Conservation (phyloP, 1,140 invertebrate species). For the Drosophila pandora region DNA sequence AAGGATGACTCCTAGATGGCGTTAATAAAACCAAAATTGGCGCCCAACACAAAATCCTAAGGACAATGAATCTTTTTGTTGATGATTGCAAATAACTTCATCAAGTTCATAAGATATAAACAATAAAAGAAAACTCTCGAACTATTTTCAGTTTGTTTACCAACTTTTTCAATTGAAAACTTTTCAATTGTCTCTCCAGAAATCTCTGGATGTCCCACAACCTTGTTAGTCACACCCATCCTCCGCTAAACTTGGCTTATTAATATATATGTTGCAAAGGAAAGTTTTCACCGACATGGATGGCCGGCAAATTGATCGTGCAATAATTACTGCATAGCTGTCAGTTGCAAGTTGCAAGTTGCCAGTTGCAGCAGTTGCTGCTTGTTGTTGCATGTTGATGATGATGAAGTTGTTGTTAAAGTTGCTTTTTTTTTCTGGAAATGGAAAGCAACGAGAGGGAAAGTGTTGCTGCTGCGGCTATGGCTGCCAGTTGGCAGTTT, state of each 20-base stretch:
- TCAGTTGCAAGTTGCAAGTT: slow-evolving; percentile 45
- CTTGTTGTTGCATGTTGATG: slow-evolving; percentile 5
- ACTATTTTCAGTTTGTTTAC: background rate
- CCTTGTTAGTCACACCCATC: slow-evolving; percentile 31
- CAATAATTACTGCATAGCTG: slow-evolving; percentile 82
- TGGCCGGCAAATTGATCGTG: slow-evolving; percentile 79
- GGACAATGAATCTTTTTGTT: too few relatives aligned
- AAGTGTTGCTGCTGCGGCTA: slow-evolving; percentile 45
- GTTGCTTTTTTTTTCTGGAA: slow-evolving; percentile 20
- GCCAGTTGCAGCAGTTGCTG: slow-evolving; percentile 32
- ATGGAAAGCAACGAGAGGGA: slow-evolving; percentile 41
- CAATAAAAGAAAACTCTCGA: background rate
- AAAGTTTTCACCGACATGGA: slow-evolving; percentile 77
- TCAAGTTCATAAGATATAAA: background rate
- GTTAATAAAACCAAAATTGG: too few relatives aligned
- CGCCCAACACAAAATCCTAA: too few relatives aligned
- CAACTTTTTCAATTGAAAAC: slow-evolving; percentile 14
- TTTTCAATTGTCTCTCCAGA: background rate
- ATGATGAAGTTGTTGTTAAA: slow-evolving; percentile 14
- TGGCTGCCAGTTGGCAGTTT: slow-evolving; percentile 71
- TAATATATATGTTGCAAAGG: slow-evolving; percentile 55
- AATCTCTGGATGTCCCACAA: slow-evolving; percentile 28
- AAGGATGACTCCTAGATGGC: too few relatives aligned
- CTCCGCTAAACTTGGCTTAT: slow-evolving; percentile 30
- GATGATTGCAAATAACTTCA: too few relatives aligned